Conservation (phyloP, 2,113 vertebrate species). For the Colistium nudipinnis region DNA sequence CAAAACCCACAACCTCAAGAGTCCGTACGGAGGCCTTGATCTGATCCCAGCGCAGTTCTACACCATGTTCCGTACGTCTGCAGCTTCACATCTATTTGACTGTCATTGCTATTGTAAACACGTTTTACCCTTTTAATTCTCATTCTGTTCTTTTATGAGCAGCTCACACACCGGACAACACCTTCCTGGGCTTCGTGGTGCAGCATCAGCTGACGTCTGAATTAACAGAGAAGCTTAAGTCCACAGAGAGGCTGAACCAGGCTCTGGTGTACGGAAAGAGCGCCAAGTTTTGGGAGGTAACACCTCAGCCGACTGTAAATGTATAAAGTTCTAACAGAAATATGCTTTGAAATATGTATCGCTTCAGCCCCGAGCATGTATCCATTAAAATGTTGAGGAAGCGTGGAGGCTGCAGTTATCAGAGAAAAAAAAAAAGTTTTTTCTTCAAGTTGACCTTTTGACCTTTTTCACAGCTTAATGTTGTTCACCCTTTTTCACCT, state of each 20-base stretch:
- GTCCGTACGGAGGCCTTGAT: constrained; percentile 22
- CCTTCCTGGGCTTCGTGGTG: constrained; percentile 52
- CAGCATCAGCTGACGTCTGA: constrained; percentile 21
- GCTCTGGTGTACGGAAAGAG: constrained; percentile 49
- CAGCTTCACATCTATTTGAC: no score
- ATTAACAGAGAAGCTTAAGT: background rate
- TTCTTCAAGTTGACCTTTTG: no score
- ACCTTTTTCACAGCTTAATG: no score
- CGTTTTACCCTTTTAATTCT: no score
- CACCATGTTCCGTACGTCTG: constrained; percentile 43
- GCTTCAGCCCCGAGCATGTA: background rate
- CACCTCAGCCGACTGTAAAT: background rate
- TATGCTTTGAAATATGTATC: background rate
- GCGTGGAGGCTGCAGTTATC: no score
- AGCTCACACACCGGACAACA: constrained; percentile 56
- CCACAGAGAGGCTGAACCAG: constrained; percentile 28
- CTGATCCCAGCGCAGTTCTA: constrained; percentile 43
- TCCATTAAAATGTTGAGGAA: background rate
- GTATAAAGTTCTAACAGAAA: background rate
- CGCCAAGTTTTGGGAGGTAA: constrained; percentile 23
- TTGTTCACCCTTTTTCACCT: no score
- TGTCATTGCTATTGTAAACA: no score
- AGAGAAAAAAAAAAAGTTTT: no score
- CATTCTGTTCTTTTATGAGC: no score
- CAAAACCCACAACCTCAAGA: background rate